Evolutionary conservation across 2,797 vertebrate species (phyloP).

Genomic region (Phrynocephalus guinanensis): DNA sequence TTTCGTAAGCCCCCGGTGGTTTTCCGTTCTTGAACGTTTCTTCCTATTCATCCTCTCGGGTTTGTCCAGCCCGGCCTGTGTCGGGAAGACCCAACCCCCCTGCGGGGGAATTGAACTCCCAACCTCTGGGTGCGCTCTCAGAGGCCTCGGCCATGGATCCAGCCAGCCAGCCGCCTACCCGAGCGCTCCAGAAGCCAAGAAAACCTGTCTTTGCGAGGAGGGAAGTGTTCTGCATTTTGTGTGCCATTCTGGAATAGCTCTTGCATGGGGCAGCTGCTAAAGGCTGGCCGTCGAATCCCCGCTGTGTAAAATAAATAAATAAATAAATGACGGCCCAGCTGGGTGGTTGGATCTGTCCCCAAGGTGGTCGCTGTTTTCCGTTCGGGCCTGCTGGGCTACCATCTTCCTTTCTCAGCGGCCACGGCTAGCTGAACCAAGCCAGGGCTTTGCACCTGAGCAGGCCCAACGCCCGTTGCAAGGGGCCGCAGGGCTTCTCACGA

Average conservation of each 20-base stretch:
- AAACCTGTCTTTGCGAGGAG: too few species aligned
- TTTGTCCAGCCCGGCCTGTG: background rate
- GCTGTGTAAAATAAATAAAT: too few species aligned
- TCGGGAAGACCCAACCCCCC: background rate
- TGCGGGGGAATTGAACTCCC: background rate
- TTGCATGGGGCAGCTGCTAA: background rate
- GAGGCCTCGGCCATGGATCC: background rate
- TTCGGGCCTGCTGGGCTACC: background rate
- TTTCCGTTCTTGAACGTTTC: too few species aligned
- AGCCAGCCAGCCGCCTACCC: background rate
- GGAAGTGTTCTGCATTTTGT: too few species aligned
- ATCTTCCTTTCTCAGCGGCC: background rate
- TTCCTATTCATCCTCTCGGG: too few species aligned
- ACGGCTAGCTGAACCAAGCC: conserved; percentile 37
- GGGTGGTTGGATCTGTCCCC: background rate
- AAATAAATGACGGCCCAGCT: too few species aligned
- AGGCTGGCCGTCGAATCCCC: background rate
- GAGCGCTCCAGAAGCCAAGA: too few species aligned
- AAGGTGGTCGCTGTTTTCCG: too few species aligned
- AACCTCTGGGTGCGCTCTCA: background rate
- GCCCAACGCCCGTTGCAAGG: conserved; percentile 76
- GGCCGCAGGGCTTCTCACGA: conserved; percentile 76
- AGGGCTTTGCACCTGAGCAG: conserved; percentile 83
- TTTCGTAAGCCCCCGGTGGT: too few species aligned
- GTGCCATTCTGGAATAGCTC: background rate